These are phyloP conservation scores for Bradypodion ventrale DNA, from an alignment of 2,797 vertebrate species.

Conservation along the genomic window DNA sequence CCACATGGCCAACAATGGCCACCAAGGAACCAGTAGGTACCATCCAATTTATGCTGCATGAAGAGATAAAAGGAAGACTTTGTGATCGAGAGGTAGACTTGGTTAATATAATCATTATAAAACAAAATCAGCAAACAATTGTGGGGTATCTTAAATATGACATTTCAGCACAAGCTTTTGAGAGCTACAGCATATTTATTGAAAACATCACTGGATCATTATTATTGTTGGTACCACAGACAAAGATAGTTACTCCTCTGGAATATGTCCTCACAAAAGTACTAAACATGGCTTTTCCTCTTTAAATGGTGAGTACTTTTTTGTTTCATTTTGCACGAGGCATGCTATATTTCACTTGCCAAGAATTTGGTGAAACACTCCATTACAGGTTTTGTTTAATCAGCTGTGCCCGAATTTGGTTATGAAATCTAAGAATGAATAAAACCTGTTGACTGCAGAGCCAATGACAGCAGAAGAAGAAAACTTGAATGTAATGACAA, in stretches of 20 bases:
- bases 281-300: neutral
- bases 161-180: neutral
- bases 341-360: neutral
- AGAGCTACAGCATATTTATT: neutral
- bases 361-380: neutral
- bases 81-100: constrained; percentile 24
- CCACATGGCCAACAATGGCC: constrained; percentile 93
- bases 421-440: neutral
- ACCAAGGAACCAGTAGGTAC: constrained; percentile 89
- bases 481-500: neutral
- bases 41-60: constrained; percentile 85
- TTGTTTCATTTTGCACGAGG: neutral
- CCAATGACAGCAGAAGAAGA: neutral
- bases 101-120: constrained; percentile 1
- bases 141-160: neutral
- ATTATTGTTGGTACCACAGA: neutral
- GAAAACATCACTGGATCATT: neutral
- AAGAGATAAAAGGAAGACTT: constrained; percentile 30
- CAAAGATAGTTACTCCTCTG: neutral
- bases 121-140: neutral
- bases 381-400: neutral
- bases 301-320: neutral
- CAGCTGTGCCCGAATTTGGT: neutral
- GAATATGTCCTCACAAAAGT: neutral
- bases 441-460: neutral